Conservation (phyloP, 2,888 invertebrate species). For the Apodemia duryi region DNA sequence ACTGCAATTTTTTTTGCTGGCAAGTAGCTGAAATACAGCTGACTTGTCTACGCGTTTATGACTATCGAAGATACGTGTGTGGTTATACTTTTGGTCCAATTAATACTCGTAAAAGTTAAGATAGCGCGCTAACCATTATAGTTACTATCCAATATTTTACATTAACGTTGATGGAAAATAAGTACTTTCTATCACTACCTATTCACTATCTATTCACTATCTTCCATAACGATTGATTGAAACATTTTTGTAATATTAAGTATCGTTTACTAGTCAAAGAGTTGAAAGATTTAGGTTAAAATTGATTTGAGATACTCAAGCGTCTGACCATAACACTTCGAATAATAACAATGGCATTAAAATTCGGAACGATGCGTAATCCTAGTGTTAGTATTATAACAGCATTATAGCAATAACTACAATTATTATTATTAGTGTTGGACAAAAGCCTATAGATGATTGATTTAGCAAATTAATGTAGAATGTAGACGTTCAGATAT, state of each 20-base stretch:
- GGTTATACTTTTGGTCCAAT: not conserved
- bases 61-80: not conserved
- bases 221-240: not conserved
- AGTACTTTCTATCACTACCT: too few species aligned
- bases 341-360: not conserved
- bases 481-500: too few species aligned
- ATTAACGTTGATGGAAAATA: constrained; percentile 1
- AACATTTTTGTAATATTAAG: not conserved
- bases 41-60: not conserved
- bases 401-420: too few species aligned
- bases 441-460: too few species aligned
- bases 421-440: too few species aligned
- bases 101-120: not conserved
- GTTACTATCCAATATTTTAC: not conserved
- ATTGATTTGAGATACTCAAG: not conserved
- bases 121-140: not conserved
- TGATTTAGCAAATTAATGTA: too few species aligned
- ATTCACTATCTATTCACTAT: too few species aligned
- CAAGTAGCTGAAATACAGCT: too few species aligned
- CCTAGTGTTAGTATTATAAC: too few species aligned
- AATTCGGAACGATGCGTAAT: too few species aligned
- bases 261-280: not conserved
- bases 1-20: too few species aligned
- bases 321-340: not conserved
- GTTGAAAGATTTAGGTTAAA: not conserved